Evolutionary conservation across 1,140 invertebrate species (phyloP).

Genomic region (Bombus breviceps): DNA sequence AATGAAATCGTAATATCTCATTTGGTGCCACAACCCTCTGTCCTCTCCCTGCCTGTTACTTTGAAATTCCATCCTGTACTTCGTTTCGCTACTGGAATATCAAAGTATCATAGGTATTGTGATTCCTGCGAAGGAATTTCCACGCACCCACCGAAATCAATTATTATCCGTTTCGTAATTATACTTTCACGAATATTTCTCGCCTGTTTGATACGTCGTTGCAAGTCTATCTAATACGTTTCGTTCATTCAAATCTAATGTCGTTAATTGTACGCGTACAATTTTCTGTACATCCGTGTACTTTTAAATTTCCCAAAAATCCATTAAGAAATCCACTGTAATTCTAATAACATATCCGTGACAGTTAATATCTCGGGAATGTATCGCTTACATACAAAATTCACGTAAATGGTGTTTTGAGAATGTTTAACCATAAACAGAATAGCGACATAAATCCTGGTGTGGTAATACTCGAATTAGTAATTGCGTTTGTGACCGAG

Average conservation of each 20-base stretch:
- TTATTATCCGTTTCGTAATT: not conserved
- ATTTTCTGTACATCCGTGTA: too few relatives aligned
- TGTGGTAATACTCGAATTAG: conserved; percentile 39
- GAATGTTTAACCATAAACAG: too few relatives aligned
- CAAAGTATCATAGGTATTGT: conserved; percentile 13
- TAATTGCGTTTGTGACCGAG: conserved; percentile 21
- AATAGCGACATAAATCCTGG: not conserved
- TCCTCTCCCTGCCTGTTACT: not conserved
- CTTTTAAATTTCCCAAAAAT: not conserved
- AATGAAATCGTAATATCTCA: conserved; percentile 40
- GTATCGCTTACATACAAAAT: not conserved
- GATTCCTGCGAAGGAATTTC: not conserved
- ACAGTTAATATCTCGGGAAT: not conserved
- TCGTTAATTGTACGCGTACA: too few relatives aligned
- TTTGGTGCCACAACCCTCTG: not conserved
- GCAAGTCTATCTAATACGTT: too few relatives aligned
- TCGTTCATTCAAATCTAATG: too few relatives aligned
- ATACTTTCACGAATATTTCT: not conserved
- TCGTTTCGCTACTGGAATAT: conserved; percentile 25
- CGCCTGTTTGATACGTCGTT: too few relatives aligned
- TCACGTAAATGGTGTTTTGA: not conserved
- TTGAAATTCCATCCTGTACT: conserved; percentile 41
- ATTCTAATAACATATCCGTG: too few relatives aligned
- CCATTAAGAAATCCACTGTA: not conserved
- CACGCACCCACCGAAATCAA: not conserved